Evolutionary conservation across 2,797 vertebrate genomes (phyloP).

Genomic region (Poecilia picta): DNA sequence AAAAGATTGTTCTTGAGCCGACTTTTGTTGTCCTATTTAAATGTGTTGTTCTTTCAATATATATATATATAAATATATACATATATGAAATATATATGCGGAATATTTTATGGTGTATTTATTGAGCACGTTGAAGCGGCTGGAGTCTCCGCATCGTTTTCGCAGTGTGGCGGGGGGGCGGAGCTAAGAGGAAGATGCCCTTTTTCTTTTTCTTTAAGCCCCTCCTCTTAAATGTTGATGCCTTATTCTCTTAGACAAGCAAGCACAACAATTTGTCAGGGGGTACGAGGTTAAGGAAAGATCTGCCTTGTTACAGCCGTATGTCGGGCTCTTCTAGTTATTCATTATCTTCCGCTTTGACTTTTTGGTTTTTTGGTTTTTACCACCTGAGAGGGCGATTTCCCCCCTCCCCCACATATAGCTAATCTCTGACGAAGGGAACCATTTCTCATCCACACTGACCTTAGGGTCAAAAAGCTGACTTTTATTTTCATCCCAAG

Average conservation of each 20-base stretch:
- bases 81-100: constrained; percentile 74
- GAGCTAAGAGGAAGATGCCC: constrained; percentile 56
- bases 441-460: constrained; percentile 72
- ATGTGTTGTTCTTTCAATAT: constrained; percentile 81
- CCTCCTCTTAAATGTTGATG: constrained; percentile 71
- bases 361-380: constrained; percentile 1
- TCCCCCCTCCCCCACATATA: constrained; percentile 48
- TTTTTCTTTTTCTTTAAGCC: constrained; percentile 36
- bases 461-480: constrained; percentile 62
- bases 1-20: constrained; percentile 85
- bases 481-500: constrained; percentile 60
- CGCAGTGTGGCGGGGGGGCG: constrained; percentile 68
- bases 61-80: constrained; percentile 74
- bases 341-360: constrained; percentile 30
- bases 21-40: constrained; percentile 88
- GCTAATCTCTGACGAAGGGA: constrained; percentile 73
- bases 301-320: constrained; percentile 9
- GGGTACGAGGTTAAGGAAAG: constrained; percentile 36
- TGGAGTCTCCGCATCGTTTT: constrained; percentile 75
- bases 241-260: constrained; percentile 72
- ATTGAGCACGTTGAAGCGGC: constrained; percentile 79
- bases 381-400: constrained; percentile 42
- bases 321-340: constrained; percentile 7
- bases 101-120: constrained; percentile 87
- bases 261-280: constrained; percentile 79